Evolutionary conservation across 2,113 vertebrate genomes (phyloP), one percentile per base, ranked within the genome.

Genomic region (Nibea coibor): DNA sequence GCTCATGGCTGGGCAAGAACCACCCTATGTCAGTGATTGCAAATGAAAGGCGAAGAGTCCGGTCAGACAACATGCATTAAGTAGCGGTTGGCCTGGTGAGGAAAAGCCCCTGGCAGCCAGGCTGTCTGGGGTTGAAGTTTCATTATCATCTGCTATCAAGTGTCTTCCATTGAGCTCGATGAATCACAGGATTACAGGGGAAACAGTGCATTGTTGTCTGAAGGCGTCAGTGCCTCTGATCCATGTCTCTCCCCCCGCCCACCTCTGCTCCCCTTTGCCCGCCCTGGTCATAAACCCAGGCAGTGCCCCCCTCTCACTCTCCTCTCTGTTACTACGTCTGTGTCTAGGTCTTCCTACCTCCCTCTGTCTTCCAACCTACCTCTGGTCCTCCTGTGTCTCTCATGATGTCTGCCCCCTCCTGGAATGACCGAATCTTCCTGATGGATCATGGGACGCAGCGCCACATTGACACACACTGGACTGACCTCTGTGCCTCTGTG

Each of bases 161-260:
- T 93, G 85, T 90, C 90, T 76, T 89, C 90, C 89, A 90, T 93
- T 89, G 89, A 91, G 84, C 75, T 50, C 31, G 72, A 89, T 92
- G 89, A 92, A 91, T 93, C 85, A 89, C 81, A 76, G 93, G 90
- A 93, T 93, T 92, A 93, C 88, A 84, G 75, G 78, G 88, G 78
- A 92, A 92, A 90, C 87, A 85, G 85, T 63, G 83, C 82, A 90
- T 93, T 93, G 92, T 92, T 94, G 90, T 94, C 87, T 92, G 76
- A 88, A 88, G 90, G 91, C 82, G 88, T 93, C 86, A 84, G 78
- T 87, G 89, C 84, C 80, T 89, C 79, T 88, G 89, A 92, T 90
- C 87, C 89, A 81, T 87, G 87, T 85, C 85, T 84, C 75, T 79
- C 51, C 87, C 77, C 61, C 81, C 80, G 3, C 57, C 87, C 73